Conservation (phyloP, 2,888 invertebrate species). For the Epiblema foenella region DNA sequence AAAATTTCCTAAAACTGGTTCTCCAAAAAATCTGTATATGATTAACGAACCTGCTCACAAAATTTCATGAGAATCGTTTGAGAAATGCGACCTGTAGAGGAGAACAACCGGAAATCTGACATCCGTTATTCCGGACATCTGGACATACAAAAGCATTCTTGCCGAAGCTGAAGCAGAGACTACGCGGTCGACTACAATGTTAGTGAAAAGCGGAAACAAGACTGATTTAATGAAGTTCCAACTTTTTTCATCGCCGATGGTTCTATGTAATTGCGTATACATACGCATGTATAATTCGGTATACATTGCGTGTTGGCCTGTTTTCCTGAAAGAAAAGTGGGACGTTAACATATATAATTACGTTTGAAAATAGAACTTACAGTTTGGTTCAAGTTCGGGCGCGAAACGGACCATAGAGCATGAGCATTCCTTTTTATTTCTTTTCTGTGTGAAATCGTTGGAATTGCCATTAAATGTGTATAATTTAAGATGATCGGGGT, state of each 20-base stretch:
- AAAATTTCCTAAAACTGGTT: too few species aligned
- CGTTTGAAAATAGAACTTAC: conserved; percentile 46
- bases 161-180: too few species aligned
- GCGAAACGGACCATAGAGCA: conserved; percentile 24
- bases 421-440: conserved; percentile 4
- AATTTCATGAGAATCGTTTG: too few species aligned
- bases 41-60: too few species aligned
- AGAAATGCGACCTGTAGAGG: too few species aligned
- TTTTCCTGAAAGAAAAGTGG: conserved; percentile 78
- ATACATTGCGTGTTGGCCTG: conserved; percentile 57
- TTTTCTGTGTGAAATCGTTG: neutral
- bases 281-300: conserved; percentile 19
- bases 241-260: neutral
- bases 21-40: too few species aligned
- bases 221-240: conserved; percentile 10
- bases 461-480: neutral
- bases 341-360: conserved; percentile 75
- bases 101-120: too few species aligned
- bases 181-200: neutral
- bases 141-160: too few species aligned
- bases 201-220: conserved; percentile 34
- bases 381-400: conserved; percentile 47
- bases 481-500: conserved; percentile 2
- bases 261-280: conserved; percentile 8
- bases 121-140: too few species aligned